A percentile compares a stretch with the other conserved stretches of the same genome.
Evolutionary conservation across 2,113 vertebrate species (phyloP).

Genomic region (Leiothrix lutea): DNA sequence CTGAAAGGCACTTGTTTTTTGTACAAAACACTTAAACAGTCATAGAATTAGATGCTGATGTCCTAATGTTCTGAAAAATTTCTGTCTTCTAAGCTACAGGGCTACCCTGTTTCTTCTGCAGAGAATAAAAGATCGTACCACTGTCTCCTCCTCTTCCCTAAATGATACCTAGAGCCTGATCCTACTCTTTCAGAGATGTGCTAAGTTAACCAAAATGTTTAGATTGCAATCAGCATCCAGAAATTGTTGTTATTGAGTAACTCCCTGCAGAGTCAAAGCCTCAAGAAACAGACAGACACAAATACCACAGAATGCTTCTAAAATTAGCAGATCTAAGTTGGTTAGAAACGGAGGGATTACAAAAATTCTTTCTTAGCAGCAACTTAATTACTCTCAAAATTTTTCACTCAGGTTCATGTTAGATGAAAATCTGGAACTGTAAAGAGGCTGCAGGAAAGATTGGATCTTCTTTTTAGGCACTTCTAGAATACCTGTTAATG

Average conservation of each 20-base stretch:
- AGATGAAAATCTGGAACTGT: neutral
- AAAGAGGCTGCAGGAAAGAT: neutral
- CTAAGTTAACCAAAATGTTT: slow-evolving; percentile 4
- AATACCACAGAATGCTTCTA: neutral
- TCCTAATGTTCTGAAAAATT: neutral
- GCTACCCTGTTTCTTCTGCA: neutral
- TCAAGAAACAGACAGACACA: slow-evolving; percentile 19
- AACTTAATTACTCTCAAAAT: neutral
- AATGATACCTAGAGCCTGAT: neutral
- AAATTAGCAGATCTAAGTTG: neutral
- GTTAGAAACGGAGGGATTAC: neutral
- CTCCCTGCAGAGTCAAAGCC: slow-evolving; percentile 8
- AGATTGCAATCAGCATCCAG: neutral
- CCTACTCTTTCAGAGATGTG: neutral
- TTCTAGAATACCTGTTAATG: neutral
- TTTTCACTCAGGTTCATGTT: neutral
- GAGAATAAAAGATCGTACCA: neutral
- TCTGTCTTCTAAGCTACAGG: neutral
- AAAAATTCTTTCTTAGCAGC: neutral
- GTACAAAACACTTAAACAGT: neutral
- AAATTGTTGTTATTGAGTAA: slow-evolving; percentile 18
- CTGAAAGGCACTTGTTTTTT: neutral
- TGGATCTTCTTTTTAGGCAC: neutral
- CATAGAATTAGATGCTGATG: neutral
- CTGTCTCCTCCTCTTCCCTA: neutral